Percentiles rank a stretch among this genome's conserved stretches.
These are phyloP conservation scores for rabbit (Oryctolagus cuniculus) DNA, from an alignment of 2,113 vertebrate species.

Conservation along the genomic window mOryCun1.1 NC_091443.1:1683501-1684000, in stretches of 20 bases:
- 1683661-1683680: background rate
- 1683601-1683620: background rate
- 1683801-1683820: background rate
- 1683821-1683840: too few species aligned
- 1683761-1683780: background rate
- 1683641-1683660: background rate
- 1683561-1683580: conserved; percentile 27
- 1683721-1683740: conserved; percentile 35
- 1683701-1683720: conserved; percentile 3
- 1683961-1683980: background rate
- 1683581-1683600: background rate
- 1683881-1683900: background rate
- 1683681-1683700: background rate
- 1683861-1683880: background rate
- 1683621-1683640: conserved; percentile 27
- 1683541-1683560: conserved; percentile 25
- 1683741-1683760: conserved; percentile 48
- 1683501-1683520: background rate
- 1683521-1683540: background rate
- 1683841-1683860: conserved; percentile 2
- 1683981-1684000: background rate
- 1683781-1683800: conserved; percentile 1
- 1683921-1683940: background rate
- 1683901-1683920: background rate
- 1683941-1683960: background rate